Base-by-base conservation (phyloP, 2,797 vertebrate species). In the Mormyrus hasselquistii region DNA sequence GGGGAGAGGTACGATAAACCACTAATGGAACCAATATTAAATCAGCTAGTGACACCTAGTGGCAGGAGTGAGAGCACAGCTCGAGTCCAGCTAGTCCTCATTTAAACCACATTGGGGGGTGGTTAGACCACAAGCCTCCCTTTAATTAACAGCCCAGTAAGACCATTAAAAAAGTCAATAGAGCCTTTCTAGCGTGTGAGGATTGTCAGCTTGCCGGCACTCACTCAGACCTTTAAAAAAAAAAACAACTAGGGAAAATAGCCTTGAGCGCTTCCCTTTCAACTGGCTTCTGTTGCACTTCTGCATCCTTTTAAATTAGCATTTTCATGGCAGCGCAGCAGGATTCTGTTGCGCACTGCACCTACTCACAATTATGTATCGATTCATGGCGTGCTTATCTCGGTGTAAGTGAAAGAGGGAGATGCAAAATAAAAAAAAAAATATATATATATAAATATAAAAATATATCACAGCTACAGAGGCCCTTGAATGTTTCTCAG, bases 101-200 rank as follows among this genome's bases (percentile, higher is more conserved):
- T 90, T 92, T 89, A 52, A 88, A 88, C 88, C 90, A 50, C 88
- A 82, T 84, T 89, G 89, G 86, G 91, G 22, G 92, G 94, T 90
- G 65, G 93, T 89, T 89, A 92, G 89, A 90, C 93, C 94, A 94
- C 93, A 93, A 93, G 94, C 92, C 91, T 90, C 3, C 89, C 91
- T 94, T 91, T 91, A 90, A 91, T 91, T 90, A 90, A 90, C 73
- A 90, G 89, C 88, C 92, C 93, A 93, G 93, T 95, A 95, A 94
- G 87, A 91, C 92, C 94, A 93, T 94, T 92, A 93, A 91, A 91
- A 93, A 92, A 87, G 92, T 95, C 95, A 94, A 95, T 95, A 93
- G 91, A 92, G 92, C 92, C 95, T 95, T 96, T 96, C 91, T 94
- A 92, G 93, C 93, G 91, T 90, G 92, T 90, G 92, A 93, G 94